Evolutionary conservation across 2,888 invertebrate species (phyloP).

Genomic region (Hermaeophaga mercurialis): DNA sequence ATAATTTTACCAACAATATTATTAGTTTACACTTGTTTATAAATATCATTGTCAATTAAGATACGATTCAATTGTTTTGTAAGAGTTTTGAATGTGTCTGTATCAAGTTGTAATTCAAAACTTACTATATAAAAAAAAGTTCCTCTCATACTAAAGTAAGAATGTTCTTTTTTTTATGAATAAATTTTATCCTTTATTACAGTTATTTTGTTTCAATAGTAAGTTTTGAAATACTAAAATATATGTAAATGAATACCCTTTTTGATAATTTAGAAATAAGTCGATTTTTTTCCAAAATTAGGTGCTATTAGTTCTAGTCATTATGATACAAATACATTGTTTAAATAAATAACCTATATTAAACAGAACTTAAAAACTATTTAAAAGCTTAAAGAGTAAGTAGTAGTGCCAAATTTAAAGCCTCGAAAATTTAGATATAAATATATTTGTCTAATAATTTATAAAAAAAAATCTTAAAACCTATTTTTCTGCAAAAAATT

Average conservation of each 20-base stretch:
- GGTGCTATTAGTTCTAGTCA: constrained; percentile 37
- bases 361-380: not conserved
- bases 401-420: not conserved
- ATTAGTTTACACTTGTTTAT: no score
- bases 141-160: not conserved
- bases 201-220: not conserved
- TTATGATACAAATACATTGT: constrained; percentile 22
- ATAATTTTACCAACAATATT: no score
- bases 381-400: not conserved
- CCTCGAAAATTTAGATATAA: not conserved
- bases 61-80: no score
- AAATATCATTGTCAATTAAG: no score
- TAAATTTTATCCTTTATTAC: not conserved
- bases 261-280: not conserved
- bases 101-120: no score
- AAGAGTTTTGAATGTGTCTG: no score
- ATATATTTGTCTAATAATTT: not conserved
- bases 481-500: not conserved
- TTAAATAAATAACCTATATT: constrained; percentile 9
- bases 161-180: not conserved
- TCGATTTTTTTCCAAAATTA: constrained; percentile 11
- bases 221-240: not conserved
- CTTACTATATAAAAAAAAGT: not conserved
- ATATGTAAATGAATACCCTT: not conserved
- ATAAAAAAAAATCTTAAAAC: not conserved